These are phyloP conservation scores for Rhodophaea formosa DNA, from an alignment of 2,888 invertebrate genomes.

Conservation along the genomic window DNA sequence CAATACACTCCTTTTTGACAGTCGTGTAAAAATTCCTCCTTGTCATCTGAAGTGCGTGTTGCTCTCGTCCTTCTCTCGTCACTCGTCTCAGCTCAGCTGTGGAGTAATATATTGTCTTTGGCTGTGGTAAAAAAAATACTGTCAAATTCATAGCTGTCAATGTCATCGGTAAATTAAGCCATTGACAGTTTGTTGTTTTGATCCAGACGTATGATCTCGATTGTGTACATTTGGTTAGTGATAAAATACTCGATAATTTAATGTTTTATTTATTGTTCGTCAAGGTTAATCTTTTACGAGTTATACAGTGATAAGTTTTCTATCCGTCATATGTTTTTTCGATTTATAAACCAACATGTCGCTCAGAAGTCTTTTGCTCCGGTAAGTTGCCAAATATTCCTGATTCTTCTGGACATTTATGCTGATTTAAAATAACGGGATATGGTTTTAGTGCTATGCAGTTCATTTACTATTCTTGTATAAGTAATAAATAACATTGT, in stretches of 20 bases:
- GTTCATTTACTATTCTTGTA: not conserved
- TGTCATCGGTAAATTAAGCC: not conserved
- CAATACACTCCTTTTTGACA: too few species aligned
- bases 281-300: constrained; percentile 2
- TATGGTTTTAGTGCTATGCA: too few species aligned
- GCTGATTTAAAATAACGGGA: not conserved
- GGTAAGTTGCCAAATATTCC: constrained; percentile 11
- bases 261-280: not conserved
- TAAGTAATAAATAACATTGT: not conserved
- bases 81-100: too few species aligned
- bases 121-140: too few species aligned
- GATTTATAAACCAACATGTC: not conserved
- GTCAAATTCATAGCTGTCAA: not conserved
- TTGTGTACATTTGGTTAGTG: not conserved
- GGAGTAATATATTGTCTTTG: too few species aligned
- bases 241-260: not conserved
- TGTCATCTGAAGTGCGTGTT: too few species aligned
- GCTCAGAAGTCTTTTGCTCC: constrained; percentile 1
- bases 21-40: too few species aligned
- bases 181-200: constrained; percentile 6
- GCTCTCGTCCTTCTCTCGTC: too few species aligned
- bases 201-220: not conserved
- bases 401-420: not conserved
- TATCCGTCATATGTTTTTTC: not conserved
- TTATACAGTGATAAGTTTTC: not conserved